These are phyloP conservation scores for Cyprinus carpio DNA, from an alignment of 2,113 vertebrate genomes.

Conservation along the genomic window DNA sequence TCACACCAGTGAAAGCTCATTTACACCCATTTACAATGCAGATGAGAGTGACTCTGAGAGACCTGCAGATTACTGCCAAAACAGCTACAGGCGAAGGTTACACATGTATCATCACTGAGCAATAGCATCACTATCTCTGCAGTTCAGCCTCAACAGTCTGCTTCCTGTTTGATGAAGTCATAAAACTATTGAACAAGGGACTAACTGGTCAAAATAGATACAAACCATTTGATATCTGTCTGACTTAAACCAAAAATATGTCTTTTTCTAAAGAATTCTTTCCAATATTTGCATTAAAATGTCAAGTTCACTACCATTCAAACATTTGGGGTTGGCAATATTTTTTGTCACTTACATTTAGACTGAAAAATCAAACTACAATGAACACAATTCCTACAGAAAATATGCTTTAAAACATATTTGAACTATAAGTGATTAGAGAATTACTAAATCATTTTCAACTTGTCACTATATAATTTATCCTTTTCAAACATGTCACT, in stretches of 20 bases:
- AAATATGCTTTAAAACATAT: too few species aligned
- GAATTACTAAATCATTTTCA: too few species aligned
- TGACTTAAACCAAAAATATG: neutral
- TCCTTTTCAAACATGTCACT: too few species aligned
- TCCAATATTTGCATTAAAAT: neutral
- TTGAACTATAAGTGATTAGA: too few species aligned
- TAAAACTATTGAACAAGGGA: neutral
- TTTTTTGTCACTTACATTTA: neutral
- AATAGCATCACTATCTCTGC: neutral
- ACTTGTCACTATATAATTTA: too few species aligned
- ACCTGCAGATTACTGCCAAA: constrained; percentile 18
- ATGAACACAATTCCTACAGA: too few species aligned
- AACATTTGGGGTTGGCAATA: neutral
- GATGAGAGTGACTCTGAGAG: neutral
- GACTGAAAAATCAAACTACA: too few species aligned
- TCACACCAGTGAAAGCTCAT: constrained; percentile 24
- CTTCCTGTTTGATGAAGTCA: neutral
- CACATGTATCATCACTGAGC: neutral
- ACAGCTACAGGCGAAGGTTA: neutral
- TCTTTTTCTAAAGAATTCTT: neutral
- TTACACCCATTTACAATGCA: constrained; percentile 15
- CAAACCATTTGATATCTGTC: neutral
- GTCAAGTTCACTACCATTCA: neutral
- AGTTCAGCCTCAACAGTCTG: neutral
- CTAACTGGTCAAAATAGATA: neutral